Base-by-base conservation (phyloP, 2,113 vertebrate genomes). In the Okapia johnstoni region DNA sequence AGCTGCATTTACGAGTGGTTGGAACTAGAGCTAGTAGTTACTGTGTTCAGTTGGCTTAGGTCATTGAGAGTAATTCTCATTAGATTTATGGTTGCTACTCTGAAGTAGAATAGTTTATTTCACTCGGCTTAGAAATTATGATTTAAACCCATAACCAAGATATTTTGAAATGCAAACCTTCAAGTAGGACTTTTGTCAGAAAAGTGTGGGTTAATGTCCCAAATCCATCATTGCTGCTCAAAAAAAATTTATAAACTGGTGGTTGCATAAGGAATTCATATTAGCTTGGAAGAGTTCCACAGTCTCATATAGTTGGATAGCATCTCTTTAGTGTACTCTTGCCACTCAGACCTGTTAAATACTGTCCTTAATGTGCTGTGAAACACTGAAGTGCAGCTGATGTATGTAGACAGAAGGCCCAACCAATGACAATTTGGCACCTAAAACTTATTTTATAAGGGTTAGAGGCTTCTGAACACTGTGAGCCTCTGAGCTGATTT, bases 211-310 rank as follows among this genome's bases (percentile, higher is more conserved):
- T 93, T 70, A 76, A 58, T 88, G 19, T 19, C 40, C 52, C 30
- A 76, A 96, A 85, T n/a, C 36, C n/a, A 70, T 57, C 66, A 84
- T 23, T 86, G 28, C 23, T 97, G 80, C 14, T 89, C 76, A 93
- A 86, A 93, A 90, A 43, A 77, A 66, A 50, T 46, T 61, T 89
- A 66, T 50, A 93, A 92, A 94, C n/a, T 66, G n/a, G 88, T n/a
- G 36, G 28, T 9, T 93, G 40, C 25, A 43, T 2, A 87, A 43
- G 26, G 52, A 96, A 66, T 66, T 73, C 19, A 7, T 76, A 55
- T 23, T 83, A 30, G 19, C 26, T 80, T 10, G 52, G 52, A 50
- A 92, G 80, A 81, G n/a, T 85, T 25, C 1, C 8, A 30, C 3
- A 52, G n/a, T 48, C 33, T n/a, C 81, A 9, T 25, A 25, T 26